Evolutionary conservation across 2,797 vertebrate genomes (phyloP), one percentile per base, ranked within the genome.

Genomic region (Sandelia bainsii): DNA sequence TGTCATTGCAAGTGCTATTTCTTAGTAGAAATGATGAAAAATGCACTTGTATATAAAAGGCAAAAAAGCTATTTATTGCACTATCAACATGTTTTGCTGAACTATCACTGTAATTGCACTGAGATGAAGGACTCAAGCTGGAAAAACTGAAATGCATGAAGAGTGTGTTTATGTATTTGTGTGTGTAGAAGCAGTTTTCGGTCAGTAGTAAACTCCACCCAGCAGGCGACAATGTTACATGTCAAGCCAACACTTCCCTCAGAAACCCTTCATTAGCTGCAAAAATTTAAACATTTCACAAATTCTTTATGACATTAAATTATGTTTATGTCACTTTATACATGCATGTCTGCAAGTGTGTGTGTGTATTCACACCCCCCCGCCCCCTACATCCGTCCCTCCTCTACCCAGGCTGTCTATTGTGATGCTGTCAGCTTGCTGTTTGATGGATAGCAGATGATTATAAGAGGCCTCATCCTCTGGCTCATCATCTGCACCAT

Each of bases 371-470:
- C 54, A 46, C 61, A 32, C 29, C 1, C 57, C n/a, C 44, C 44
- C 49, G 52, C 62, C 29, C 1, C 29, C 7, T 32, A 32, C 66
- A 65, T 75, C 57, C 63, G 72, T 32, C 62, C 64, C 66, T 42
- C 65, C 67, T 45, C 72, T 79, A 60, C 17, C 23, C 25, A 37
- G 34, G 60, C 40, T 64, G 63, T 57, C 52, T 64, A 87, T 89
- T 89, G 88, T 90, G 66, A 72, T 56, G 75, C 87, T 90, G 88
- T 89, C 88, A 90, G 65, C 71, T 75, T 78, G 81, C 69, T 64
- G 80, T 72, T 87, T 87, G 87, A 87, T 86, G 84, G 80, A 88
- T 89, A 75, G 83, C 80, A 75, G 81, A 60, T 45, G 34, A 89
- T 90, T 89, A 85, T 77, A 74, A 16, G 19, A 48, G 71, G 69